A percentile compares a stretch with the other conserved stretches of the same genome.
Conservation (phyloP, 2,888 invertebrate species). For the Cheilosia soror region DNA sequence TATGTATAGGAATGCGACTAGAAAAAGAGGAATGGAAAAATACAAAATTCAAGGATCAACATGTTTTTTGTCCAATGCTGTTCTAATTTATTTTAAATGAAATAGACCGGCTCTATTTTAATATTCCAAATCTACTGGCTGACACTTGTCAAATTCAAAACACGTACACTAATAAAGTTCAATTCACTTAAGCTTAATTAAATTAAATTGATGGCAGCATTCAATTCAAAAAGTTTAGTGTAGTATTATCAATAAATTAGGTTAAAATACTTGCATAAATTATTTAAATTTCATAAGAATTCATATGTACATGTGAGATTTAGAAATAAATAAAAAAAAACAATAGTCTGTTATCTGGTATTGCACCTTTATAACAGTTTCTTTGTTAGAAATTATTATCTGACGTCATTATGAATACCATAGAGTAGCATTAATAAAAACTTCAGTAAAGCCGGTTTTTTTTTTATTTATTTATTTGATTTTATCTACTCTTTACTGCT, state of each 20-base stretch:
- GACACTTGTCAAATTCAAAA: not conserved
- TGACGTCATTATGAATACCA: not conserved
- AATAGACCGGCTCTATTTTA: no score
- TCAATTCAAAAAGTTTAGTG: not conserved
- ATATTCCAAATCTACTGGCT: not conserved
- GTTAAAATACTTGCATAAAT: not conserved
- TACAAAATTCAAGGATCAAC: no score
- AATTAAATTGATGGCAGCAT: not conserved
- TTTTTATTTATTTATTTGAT: not conserved
- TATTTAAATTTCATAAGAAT: not conserved
- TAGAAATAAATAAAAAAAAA: not conserved
- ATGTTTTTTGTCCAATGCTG: no score
- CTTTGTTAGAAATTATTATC: not conserved
- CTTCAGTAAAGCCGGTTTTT: constrained; percentile 9
- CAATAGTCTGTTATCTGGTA: no score
- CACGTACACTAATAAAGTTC: not conserved
- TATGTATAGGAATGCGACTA: no score
- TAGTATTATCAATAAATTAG: not conserved
- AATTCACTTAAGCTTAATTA: not conserved
- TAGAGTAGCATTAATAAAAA: not conserved
- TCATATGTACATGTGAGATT: not conserved
- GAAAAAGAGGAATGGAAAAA: no score
- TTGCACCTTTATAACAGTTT: not conserved
- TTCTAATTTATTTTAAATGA: no score
- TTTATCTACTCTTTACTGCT: not conserved